Evolutionary conservation across 2,113 vertebrate genomes (phyloP).

Genomic region (Pungitius pungitius): DNA sequence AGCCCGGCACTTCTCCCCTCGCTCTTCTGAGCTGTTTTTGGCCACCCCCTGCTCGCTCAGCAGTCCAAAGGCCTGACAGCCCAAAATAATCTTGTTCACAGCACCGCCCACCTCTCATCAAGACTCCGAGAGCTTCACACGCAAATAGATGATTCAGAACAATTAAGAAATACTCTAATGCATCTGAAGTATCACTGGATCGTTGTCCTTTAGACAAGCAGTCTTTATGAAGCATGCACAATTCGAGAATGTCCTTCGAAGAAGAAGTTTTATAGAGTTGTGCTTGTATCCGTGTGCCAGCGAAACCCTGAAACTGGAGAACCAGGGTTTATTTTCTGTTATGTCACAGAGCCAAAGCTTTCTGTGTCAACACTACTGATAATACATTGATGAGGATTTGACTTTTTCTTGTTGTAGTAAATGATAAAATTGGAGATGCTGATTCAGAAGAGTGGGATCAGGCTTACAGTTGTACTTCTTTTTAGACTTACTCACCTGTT

Average conservation of each 20-base stretch:
- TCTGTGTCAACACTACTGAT: background rate
- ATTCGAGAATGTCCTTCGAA: background rate
- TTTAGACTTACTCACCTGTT: background rate
- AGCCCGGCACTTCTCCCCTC: constrained; percentile 50
- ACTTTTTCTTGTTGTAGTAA: background rate
- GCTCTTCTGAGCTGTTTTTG: constrained; percentile 76
- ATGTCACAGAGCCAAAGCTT: constrained; percentile 5
- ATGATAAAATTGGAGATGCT: background rate
- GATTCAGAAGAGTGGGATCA: background rate
- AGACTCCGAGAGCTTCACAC: constrained; percentile 40
- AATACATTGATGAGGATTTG: background rate
- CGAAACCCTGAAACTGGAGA: constrained; percentile 24
- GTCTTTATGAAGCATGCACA: background rate
- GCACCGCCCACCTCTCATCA: constrained; percentile 58
- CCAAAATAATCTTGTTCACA: constrained; percentile 79
- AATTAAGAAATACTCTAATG: background rate
- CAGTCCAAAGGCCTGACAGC: constrained; percentile 69
- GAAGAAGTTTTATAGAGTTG: background rate
- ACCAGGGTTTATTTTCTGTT: constrained; percentile 24
- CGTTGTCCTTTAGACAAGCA: background rate
- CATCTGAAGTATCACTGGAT: background rate
- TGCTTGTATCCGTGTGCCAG: background rate
- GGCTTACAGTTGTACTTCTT: background rate
- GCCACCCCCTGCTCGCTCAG: constrained; percentile 75
- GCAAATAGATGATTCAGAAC: constrained; percentile 35